These are phyloP conservation scores for Ernsta delagoae DNA, from an alignment of 2,888 invertebrate species.

Conservation along the genomic window DNA sequence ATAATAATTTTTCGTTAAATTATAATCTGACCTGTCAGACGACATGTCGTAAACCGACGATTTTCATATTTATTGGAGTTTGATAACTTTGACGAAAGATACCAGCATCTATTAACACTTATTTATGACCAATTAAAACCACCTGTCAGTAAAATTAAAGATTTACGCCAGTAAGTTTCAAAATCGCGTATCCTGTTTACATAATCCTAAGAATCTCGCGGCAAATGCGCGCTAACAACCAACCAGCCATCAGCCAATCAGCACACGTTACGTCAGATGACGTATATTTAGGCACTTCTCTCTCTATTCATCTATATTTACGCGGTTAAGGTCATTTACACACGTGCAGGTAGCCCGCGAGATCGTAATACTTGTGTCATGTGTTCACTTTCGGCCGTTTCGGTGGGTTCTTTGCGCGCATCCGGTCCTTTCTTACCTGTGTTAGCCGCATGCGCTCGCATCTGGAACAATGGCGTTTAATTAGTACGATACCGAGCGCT, in stretches of 20 bases:
- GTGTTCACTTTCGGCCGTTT: conserved; percentile 38
- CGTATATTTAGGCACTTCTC: neutral
- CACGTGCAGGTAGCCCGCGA: conserved; percentile 30
- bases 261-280: neutral
- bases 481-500: too few species aligned
- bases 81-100: neutral
- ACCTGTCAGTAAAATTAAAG: neutral
- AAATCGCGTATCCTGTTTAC: neutral
- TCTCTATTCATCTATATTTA: neutral
- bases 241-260: too few species aligned
- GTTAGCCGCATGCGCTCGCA: conserved; percentile 73
- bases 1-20: too few species aligned
- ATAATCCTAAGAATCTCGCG: neutral
- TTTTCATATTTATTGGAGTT: too few species aligned
- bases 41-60: too few species aligned
- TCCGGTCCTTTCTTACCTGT: conserved; percentile 70
- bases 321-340: conserved; percentile 23
- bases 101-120: neutral
- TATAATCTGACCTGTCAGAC: too few species aligned
- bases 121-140: neutral
- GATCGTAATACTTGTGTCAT: conserved; percentile 34
- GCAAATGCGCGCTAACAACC: neutral
- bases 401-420: conserved; percentile 47
- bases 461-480: conserved; percentile 52
- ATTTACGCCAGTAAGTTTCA: neutral